phyloP scores from a whole-genome alignment of 2,888 invertebrate species.

The Agrotis ipsilon region DNA sequence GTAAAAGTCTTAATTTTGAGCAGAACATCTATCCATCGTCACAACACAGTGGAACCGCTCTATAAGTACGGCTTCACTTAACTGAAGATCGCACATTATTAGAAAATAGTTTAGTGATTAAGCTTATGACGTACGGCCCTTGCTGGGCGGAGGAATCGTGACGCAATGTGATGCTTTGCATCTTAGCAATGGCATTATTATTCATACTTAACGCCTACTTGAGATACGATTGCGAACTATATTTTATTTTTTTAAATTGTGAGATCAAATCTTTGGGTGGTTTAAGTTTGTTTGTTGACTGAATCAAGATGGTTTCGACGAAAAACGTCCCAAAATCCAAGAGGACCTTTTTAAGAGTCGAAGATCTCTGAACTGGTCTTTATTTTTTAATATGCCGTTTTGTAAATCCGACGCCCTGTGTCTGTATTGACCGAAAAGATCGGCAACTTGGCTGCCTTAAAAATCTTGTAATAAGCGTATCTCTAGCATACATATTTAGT shows the following conservation, averaged over 20 bases:
- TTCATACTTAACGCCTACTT: background rate
- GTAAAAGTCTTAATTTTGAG: too few species aligned
- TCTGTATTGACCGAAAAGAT: background rate
- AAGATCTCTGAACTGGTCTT: background rate
- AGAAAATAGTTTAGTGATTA: constrained; percentile 42
- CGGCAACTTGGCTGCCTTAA: background rate
- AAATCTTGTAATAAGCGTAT: background rate
- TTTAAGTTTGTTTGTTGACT: background rate
- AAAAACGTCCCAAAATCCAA: background rate
- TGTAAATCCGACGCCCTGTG: too few species aligned
- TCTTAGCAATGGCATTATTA: constrained; percentile 7
- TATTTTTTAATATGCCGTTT: too few species aligned
- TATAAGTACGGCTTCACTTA: constrained; percentile 38
- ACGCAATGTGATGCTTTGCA: constrained; percentile 14
- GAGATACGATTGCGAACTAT: constrained; percentile 1
- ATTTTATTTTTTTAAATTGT: background rate
- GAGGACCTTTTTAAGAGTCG: background rate
- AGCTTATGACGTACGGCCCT: constrained; percentile 39
- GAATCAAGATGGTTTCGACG: background rate
- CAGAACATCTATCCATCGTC: constrained; percentile 1
- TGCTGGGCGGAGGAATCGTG: constrained; percentile 12
- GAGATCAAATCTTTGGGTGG: background rate
- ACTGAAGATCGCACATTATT: constrained; percentile 45
- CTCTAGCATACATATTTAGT: constrained; percentile 1
- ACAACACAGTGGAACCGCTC: constrained; percentile 24